These are phyloP conservation scores for Phoebastria nigripes DNA, from an alignment of 2,797 vertebrate species.

Conservation along the genomic window DNA sequence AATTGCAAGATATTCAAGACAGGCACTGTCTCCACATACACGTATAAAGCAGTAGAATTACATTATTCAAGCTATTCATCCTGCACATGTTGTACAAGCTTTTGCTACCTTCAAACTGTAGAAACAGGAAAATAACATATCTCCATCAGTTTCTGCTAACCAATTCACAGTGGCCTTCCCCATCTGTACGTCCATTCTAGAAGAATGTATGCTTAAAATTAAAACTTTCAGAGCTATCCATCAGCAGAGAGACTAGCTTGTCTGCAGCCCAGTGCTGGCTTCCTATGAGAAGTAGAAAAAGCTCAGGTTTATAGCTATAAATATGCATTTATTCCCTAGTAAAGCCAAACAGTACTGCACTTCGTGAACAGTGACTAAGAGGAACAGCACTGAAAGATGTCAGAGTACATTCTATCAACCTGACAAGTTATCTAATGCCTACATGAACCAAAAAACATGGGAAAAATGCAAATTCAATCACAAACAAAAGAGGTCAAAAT, in stretches of 20 bases:
- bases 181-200: not conserved
- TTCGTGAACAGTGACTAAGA: not conserved
- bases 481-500: not conserved
- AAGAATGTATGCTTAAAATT: not conserved
- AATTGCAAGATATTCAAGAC: not conserved
- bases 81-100: not conserved
- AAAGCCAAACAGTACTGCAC: not conserved
- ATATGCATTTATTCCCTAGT: not conserved
- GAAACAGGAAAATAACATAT: not conserved
- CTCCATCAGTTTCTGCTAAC: not conserved
- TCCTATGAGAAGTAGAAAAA: not conserved
- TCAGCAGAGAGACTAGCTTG: not conserved
- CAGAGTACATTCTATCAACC: not conserved
- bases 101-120: not conserved
- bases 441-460: not conserved
- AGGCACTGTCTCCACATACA: not conserved
- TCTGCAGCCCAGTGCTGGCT: not conserved
- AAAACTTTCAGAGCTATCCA: not conserved
- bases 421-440: not conserved
- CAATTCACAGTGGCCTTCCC: not conserved
- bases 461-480: not conserved
- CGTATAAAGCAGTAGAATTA: not conserved
- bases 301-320: not conserved
- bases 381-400: not conserved
- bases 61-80: not conserved